Conservation (phyloP, 1,140 invertebrate species). For the Littorina saxatilis region DNA sequence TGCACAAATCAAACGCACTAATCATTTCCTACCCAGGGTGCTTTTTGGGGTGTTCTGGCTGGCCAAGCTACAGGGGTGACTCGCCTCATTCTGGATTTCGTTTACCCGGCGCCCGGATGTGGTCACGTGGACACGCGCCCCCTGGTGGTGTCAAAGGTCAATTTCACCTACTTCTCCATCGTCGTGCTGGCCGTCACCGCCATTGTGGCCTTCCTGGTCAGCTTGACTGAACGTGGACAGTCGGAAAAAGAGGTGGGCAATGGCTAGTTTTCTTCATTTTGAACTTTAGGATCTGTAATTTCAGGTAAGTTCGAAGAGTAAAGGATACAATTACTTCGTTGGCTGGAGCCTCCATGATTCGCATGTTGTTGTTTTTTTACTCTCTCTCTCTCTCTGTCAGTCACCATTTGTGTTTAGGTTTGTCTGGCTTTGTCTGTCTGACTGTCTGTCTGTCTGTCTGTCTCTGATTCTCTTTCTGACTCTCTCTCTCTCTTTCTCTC, state of each 20-base stretch:
- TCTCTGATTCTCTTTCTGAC: background rate
- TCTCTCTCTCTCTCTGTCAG: slow-evolving; percentile 14
- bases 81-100: slow-evolving; percentile 70
- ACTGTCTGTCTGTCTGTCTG: background rate
- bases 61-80: slow-evolving; percentile 76
- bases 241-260: background rate
- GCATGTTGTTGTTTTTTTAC: slow-evolving; percentile 3
- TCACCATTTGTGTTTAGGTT: background rate
- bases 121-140: slow-evolving; percentile 62
- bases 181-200: slow-evolving; percentile 62
- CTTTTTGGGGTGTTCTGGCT: slow-evolving; percentile 78
- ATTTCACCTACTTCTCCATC: slow-evolving; percentile 72
- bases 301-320: too few species aligned
- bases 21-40: too few species aligned
- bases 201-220: slow-evolving; percentile 57
- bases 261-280: too few species aligned
- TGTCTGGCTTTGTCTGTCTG: background rate
- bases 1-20: too few species aligned
- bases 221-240: slow-evolving; percentile 33
- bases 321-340: too few species aligned
- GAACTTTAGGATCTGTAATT: too few species aligned
- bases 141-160: slow-evolving; percentile 49
- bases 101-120: slow-evolving; percentile 67
- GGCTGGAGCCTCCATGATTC: background rate
- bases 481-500: background rate